These are phyloP conservation scores for Caenorhabditis plicata DNA, from an alignment of 2,888 invertebrate genomes.

Conservation along the genomic window DNA sequence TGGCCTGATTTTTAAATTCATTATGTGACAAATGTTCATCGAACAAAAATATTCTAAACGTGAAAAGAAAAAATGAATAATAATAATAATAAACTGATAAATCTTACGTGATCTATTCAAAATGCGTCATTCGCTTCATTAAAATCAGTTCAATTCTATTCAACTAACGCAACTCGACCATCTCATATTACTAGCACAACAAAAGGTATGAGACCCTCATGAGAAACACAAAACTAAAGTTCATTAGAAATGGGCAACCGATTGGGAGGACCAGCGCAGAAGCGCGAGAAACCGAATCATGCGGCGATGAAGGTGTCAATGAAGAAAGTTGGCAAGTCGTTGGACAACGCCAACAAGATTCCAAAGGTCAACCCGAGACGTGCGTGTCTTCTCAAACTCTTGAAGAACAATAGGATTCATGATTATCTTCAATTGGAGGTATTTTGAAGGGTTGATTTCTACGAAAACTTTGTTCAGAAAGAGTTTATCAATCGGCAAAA, in stretches of 20 bases:
- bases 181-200: too few species aligned
- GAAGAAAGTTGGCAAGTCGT: constrained; percentile 38
- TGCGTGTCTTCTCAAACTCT: constrained; percentile 49
- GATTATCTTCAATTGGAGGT: constrained; percentile 55
- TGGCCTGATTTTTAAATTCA: too few species aligned
- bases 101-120: too few species aligned
- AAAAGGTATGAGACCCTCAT: too few species aligned
- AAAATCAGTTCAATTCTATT: too few species aligned
- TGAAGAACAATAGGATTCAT: constrained; percentile 52
- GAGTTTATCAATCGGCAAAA: constrained; percentile 51
- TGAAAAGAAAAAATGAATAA: too few species aligned
- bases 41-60: too few species aligned
- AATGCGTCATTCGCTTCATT: too few species aligned
- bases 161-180: too few species aligned
- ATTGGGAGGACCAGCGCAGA: constrained; percentile 29
- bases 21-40: too few species aligned
- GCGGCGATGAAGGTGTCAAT: constrained; percentile 49
- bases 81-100: too few species aligned
- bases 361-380: constrained; percentile 48
- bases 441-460: not conserved
- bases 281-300: constrained; percentile 50
- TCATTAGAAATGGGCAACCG: constrained; percentile 41
- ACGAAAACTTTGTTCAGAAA: constrained; percentile 6
- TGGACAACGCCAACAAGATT: constrained; percentile 47
- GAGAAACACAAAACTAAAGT: not conserved